Conservation (phyloP, 2,113 vertebrate species). For the Erpornis zantholeuca region DNA sequence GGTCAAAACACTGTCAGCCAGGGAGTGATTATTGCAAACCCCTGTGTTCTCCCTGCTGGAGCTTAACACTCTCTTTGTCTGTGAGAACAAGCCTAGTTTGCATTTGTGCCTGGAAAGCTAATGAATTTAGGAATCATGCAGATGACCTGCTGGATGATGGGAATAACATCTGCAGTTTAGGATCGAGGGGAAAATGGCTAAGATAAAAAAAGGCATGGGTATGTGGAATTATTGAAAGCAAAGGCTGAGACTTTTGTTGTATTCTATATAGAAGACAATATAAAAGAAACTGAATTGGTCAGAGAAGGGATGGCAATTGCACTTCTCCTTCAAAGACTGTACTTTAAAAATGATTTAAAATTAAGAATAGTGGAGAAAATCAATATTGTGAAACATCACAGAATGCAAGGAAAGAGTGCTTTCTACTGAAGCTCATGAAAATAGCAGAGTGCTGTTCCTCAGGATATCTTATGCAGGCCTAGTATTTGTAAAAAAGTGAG, state of each 20-base stretch:
- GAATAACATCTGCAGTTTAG: neutral
- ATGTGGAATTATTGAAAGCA: neutral
- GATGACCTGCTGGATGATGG: neutral
- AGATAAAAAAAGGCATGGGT: neutral
- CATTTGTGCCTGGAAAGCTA: neutral
- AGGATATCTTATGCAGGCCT: neutral
- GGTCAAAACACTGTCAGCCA: neutral
- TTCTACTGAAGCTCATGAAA: neutral
- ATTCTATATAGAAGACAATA: neutral
- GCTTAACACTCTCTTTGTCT: neutral
- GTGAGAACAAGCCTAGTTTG: neutral
- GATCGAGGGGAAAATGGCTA: neutral
- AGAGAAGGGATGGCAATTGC: neutral
- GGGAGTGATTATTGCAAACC: neutral
- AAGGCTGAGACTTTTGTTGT: neutral
- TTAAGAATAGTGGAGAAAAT: neutral
- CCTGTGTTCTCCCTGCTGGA: neutral
- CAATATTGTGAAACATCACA: neutral
- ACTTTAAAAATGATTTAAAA: neutral
- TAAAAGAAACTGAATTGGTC: neutral
- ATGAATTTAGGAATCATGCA: neutral
- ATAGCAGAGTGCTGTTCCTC: neutral
- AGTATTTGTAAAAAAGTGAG: neutral
- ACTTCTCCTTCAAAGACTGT: neutral
- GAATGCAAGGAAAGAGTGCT: neutral